Percentiles rank a stretch among this genome's conserved stretches.
These are phyloP conservation scores for Atta texana DNA, from an alignment of 1,140 invertebrate genomes.

Conservation along the genomic window DNA sequence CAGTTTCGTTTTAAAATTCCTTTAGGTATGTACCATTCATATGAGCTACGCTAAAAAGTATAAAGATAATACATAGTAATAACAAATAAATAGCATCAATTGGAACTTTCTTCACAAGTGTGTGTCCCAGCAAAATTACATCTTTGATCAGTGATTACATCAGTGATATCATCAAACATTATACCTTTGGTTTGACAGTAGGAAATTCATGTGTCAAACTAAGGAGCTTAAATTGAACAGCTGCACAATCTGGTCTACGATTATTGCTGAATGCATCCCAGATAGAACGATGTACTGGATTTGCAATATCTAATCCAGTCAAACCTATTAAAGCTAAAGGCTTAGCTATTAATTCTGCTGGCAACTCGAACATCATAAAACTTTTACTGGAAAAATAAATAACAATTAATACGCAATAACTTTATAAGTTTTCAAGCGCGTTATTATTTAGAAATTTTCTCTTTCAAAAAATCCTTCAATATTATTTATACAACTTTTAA, in stretches of 20 bases:
- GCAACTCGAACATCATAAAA: conserved; percentile 88
- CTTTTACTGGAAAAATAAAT: conserved; percentile 8
- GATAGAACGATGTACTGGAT: conserved; percentile 95
- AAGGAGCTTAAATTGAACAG: conserved; percentile 94
- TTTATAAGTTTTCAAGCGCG: not conserved
- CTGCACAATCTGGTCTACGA: conserved; percentile 92
- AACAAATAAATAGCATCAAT: not conserved
- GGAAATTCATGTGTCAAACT: conserved; percentile 94
- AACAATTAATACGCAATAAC: conserved; percentile 2
- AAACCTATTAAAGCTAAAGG: conserved; percentile 94
- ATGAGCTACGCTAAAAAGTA: conserved; percentile 91
- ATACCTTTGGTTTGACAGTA: conserved; percentile 94
- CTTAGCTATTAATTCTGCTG: conserved; percentile 91
- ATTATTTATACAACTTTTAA: not conserved
- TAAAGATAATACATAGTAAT: conserved; percentile 62
- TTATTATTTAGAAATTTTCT: not conserved
- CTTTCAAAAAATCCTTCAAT: not conserved
- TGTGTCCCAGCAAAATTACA: not conserved
- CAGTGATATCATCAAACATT: not conserved
- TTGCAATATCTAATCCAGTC: conserved; percentile 94
- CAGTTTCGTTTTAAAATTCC: conserved; percentile 98
- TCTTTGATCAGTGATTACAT: not conserved
- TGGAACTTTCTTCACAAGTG: not conserved
- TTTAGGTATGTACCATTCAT: conserved; percentile 98
- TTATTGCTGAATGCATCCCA: conserved; percentile 97